Evolutionary conservation across 2,888 invertebrate genomes (phyloP), one percentile per base, ranked within the genome.

Genomic region (Drosophila mimica): DNA sequence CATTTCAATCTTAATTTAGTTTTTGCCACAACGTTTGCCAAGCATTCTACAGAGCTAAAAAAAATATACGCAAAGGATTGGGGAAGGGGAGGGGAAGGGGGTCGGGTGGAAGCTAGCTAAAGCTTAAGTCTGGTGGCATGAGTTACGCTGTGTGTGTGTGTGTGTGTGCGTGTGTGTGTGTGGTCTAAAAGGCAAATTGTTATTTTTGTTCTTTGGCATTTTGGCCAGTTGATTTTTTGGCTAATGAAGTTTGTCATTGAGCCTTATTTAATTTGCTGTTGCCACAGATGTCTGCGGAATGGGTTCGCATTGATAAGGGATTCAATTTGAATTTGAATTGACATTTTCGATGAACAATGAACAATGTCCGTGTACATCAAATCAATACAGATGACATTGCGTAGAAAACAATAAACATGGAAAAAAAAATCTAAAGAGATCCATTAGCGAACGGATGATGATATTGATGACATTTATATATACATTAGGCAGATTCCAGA

Each of bases 1-100:
- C 91, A 91, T 92, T 92, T 92, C 92, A 92, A 92, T 92, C 92
- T 92, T 92, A 92, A 92, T 92, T 92, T 92, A 92, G 92, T 92
- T 92, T 87, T 84, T 85, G 78, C 83, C 89, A 91, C 64, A 87
- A 81, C 89, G 89, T 88, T 87, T 85, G 81, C 79, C 63, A n/a
- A n/a, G n/a, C n/a, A n/a, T n/a, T n/a, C n/a, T 30, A 20, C 48
- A 30, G 20, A 20, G 20, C 15, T 46, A 28, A 51, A 40, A n/a
- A 46, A 31, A 25, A 38, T 15, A 3, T 9, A 72, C 34, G 38
- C 13, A 28, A 6, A 13, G 20, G 13, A 46, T 46, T 15, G 13
- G 15, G 8, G 2, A 8, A 13, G 48, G 33, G 34, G 25, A 9
- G 13, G 15, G 8, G 2, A 8, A 13, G 48, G 33, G 34, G 25